Evolutionary conservation across 2,113 vertebrate species (phyloP).

Genomic region (Corapipo altera): DNA sequence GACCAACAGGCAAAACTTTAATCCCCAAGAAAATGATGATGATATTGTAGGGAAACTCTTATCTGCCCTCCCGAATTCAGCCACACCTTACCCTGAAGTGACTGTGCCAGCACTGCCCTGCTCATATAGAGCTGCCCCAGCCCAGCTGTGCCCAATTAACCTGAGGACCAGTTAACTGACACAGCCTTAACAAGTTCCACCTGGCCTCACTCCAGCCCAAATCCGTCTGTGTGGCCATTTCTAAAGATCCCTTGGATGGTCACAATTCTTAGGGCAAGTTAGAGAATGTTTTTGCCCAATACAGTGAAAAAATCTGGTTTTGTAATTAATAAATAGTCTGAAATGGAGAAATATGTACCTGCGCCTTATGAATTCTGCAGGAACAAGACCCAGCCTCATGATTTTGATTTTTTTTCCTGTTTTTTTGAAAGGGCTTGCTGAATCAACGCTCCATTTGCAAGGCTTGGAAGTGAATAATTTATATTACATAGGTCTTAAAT

Average conservation of each 20-base stretch:
- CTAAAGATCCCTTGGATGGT: fast-evolving
- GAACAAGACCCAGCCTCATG: not conserved
- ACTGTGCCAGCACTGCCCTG: fast-evolving
- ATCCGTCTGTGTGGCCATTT: not conserved
- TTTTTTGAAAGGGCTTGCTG: not conserved
- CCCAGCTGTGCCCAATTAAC: not conserved
- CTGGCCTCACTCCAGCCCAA: not conserved
- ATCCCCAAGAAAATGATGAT: fast-evolving
- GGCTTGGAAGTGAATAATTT: not conserved
- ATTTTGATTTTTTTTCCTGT: not conserved
- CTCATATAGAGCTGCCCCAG: fast-evolving
- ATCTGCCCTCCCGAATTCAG: not conserved
- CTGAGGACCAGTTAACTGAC: not conserved
- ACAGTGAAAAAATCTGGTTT: not conserved
- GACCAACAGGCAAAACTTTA: fast-evolving
- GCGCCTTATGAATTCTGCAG: not conserved
- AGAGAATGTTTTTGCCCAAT: not conserved
- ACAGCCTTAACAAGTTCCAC: fast-evolving
- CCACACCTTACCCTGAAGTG: fast-evolving
- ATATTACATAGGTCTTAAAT: not conserved
- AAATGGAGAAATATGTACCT: not conserved
- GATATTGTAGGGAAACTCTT: fast-evolving
- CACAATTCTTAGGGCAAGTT: fast-evolving
- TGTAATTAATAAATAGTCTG: not conserved
- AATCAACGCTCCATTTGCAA: not conserved